Evolutionary conservation across 2,888 invertebrate species (phyloP).

Genomic region (Scaptomyza parva): DNA sequence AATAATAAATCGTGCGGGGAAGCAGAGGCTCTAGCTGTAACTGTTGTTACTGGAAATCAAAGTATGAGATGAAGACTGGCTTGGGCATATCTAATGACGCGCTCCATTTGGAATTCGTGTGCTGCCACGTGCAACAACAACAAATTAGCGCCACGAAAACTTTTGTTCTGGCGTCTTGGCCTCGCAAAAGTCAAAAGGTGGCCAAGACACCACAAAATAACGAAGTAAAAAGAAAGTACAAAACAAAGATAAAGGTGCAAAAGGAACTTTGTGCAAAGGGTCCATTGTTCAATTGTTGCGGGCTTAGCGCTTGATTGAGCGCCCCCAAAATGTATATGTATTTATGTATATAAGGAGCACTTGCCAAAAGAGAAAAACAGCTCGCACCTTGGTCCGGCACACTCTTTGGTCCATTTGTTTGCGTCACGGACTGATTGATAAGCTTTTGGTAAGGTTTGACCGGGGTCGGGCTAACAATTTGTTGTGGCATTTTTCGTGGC

Average conservation of each 20-base stretch:
- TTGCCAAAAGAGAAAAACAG: not conserved
- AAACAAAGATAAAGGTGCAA: constrained; percentile 52
- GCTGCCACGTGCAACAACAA: constrained; percentile 75
- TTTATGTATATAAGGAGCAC: constrained; percentile 6
- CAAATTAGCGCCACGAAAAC: constrained; percentile 73
- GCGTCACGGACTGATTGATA: constrained; percentile 65
- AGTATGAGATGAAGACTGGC: constrained; percentile 11
- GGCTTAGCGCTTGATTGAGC: constrained; percentile 73
- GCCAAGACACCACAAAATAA: constrained; percentile 14
- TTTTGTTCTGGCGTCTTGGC: constrained; percentile 37
- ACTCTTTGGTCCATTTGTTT: constrained; percentile 2
- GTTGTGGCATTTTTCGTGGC: constrained; percentile 33
- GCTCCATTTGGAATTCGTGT: constrained; percentile 54
- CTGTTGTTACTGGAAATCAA: constrained; percentile 37
- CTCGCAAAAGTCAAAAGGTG: constrained; percentile 64
- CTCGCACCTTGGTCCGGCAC: constrained; percentile 8
- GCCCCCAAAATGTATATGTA: constrained; percentile 26
- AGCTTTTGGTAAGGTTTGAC: constrained; percentile 59
- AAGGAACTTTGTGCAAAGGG: constrained; percentile 37
- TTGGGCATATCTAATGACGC: constrained; percentile 63
- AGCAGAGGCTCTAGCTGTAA: not conserved
- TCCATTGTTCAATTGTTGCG: constrained; percentile 39
- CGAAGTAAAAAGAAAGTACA: not conserved
- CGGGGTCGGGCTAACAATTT: constrained; percentile 25
- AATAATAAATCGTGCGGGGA: constrained; percentile 68